Base-by-base conservation (phyloP, 2,797 vertebrate species). In the Semotilus atromaculatus region DNA sequence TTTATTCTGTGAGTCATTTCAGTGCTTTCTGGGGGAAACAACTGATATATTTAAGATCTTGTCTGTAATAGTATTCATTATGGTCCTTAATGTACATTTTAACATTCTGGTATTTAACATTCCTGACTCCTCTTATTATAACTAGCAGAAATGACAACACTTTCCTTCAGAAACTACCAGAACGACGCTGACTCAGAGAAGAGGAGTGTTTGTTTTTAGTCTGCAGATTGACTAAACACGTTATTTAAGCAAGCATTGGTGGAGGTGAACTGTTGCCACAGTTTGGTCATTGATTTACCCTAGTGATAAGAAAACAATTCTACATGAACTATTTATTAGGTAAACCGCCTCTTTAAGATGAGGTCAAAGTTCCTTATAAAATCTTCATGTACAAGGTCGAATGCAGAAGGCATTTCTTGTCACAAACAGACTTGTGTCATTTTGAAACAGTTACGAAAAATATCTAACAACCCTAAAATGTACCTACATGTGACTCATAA, bases 151-250 rank as follows among this genome's bases (percentile, higher is more conserved):
- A 83, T 88, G 48, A 89, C 86, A 83, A 90, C 85, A 81, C 87
- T 81, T 74, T 82, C 89, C 83, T 88, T 68, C 81, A 80, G 36
- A 89, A 92, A 91, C 89, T 89, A 83, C 85, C 48, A 38, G 7
- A 45, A 55, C 53, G 16, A 4, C 2, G 23, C 75, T 48, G 51
- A 36, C 55, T 66, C 74, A 77, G 84, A 78, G 80, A 91, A 91
- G 26, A 82, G 85, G 72, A 55, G 43, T 86, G 86, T 92, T 90
- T 93, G 90, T 92, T 93, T 89, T 91, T 87, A 92, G 88, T 43
- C 21, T 60, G 74, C 51, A 80, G 84, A 87, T 55, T 72, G 84
- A 88, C 68, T 89, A 87, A 88, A 85, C 76, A 84, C 62, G 83
- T 88, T 88, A 86, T 85, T 45, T 84, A 43, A 53, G 76, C 58